Base-by-base conservation (phyloP, 2,797 vertebrate genomes). In the Pseudotriccus pelzelni region DNA sequence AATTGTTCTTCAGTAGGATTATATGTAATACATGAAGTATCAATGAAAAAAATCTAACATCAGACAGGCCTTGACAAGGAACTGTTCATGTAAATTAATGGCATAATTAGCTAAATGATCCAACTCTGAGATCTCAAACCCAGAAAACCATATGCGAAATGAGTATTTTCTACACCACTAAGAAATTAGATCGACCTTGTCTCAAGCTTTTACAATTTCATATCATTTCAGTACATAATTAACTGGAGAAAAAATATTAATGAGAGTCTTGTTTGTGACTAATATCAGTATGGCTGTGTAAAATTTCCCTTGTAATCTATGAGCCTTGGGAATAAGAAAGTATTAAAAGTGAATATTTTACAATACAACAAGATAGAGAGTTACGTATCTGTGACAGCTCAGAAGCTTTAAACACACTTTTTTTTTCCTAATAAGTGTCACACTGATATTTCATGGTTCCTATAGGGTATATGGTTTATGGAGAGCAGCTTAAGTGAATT, bases 131-230 rank as follows among this genome's bases (percentile, higher is more conserved):
- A 75, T 74, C 60, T 81, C 44, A 95, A 39, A 75, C 36, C 18
- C 74, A 43, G 64, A 52, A 81, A n/a, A 76, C 32, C 52, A 78
- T 84, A 50, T 87, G 62, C 85, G 56, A 92, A 96, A 83, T 72
- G 0, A 55, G 52, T 92, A 49, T 75, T 94, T 95, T 90, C 75
- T 87, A 77, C 41, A 81, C 53, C 62, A 77, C 88, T 88, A 93
- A 91, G 69, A 87, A 96, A 96, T 56, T 66, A 92, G 78, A 93
- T 24, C 76, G 90, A 94, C 92, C 84, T 95, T 74, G 79, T 97
- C 90, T 87, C 58, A 67, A 78, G 63, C 39, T 85, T 91, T 67
- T 80, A 68, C 68, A 83, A 67, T 90, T 93, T 96, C 83, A 77
- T 24, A 44, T 43, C 56, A 59, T 82, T 74, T 95, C 84, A 93